Base-by-base conservation (phyloP, 2,888 invertebrate genomes). In the Leistus spinibarbis region DNA sequence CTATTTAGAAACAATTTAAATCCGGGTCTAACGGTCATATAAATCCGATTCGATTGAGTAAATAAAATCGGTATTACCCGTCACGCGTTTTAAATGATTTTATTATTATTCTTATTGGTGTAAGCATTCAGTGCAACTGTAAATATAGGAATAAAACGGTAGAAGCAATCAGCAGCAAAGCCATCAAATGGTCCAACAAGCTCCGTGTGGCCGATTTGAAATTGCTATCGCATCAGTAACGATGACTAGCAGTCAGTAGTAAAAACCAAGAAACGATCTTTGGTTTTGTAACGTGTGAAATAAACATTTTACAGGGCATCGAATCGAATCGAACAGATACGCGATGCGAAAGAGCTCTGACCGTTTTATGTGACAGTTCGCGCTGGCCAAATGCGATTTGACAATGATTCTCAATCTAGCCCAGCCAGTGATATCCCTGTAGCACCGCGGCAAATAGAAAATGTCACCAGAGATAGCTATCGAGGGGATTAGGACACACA, bases 331-430 rank as follows among this genome's bases (percentile, higher is more conserved):
- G 54, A 53, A 54, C 17, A 10, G 60, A 60, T 19, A 22, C 10
- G 10, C 10, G 19, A 17, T 54, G 54, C 64, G 53, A 13, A 1
- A 23, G 68, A 70, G 62, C 40, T 53, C 19, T 62, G 69, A 70
- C 69, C 69, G 69, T 23, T 53, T 24, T 23, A 64, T 64, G 54
- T 64, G 64, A 71, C 71, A 64, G 16, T 60, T 71, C 71, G 9
- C 62, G 23, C 16, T 60, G 24, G 64, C 22, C 64, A 54, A 54
- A 20, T 23, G 64, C 54, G 71, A 64, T 71, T 63, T 71, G 71
- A 71, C 64, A 71, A 71, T 71, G 54, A 40, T 23, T 53, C 69
- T 63, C 64, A 71, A 71, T 71, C 71, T 20, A 71, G 63, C 22
- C 54, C 2, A 60, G 13, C 2, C 40, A 10, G 19, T 16, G 60